These are phyloP conservation scores for Hybos culiciformis DNA, from an alignment of 2,888 invertebrate genomes.

Conservation along the genomic window DNA sequence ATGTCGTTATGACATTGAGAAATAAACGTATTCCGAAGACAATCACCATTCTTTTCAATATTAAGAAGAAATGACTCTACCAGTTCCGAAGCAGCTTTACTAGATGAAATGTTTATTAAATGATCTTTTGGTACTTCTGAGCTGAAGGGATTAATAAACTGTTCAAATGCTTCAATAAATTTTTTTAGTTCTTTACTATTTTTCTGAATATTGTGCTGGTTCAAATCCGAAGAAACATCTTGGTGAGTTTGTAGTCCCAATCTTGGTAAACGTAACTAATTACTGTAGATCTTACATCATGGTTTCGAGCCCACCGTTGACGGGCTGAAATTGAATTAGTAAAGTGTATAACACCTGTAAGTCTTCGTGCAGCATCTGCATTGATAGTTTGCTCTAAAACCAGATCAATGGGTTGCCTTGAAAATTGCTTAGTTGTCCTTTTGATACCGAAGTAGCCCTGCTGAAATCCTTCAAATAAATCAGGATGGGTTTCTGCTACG, in stretches of 20 bases:
- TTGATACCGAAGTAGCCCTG: conserved; percentile 5
- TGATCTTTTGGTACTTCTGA: neutral
- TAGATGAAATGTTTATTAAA: conserved; percentile 1
- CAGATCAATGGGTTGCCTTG: conserved; percentile 7
- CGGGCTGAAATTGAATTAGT: conserved; percentile 5
- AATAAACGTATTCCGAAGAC: too few species aligned
- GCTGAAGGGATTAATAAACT: conserved; percentile 1
- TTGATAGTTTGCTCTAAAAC: neutral
- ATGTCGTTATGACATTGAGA: too few species aligned
- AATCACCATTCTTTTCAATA: too few species aligned
- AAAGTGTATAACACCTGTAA: conserved; percentile 1
- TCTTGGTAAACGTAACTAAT: neutral
- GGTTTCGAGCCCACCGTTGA: conserved; percentile 2
- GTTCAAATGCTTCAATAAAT: neutral
- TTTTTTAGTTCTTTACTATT: neutral
- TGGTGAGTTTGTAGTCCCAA: neutral
- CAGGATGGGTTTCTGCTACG: conserved; percentile 7
- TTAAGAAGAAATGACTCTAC: neutral
- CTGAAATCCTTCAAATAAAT: conserved; percentile 12
- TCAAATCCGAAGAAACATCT: neutral
- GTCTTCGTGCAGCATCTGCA: too few species aligned
- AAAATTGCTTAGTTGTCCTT: conserved; percentile 5
- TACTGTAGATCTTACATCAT: neutral
- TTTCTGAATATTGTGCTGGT: neutral
- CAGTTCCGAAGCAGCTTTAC: conserved; percentile 1